A percentile compares a stretch with the other conserved stretches of the same genome.
These are phyloP conservation scores for Diphyllodes magnificus DNA, from an alignment of 2,113 vertebrate species.

Conservation along the genomic window DNA sequence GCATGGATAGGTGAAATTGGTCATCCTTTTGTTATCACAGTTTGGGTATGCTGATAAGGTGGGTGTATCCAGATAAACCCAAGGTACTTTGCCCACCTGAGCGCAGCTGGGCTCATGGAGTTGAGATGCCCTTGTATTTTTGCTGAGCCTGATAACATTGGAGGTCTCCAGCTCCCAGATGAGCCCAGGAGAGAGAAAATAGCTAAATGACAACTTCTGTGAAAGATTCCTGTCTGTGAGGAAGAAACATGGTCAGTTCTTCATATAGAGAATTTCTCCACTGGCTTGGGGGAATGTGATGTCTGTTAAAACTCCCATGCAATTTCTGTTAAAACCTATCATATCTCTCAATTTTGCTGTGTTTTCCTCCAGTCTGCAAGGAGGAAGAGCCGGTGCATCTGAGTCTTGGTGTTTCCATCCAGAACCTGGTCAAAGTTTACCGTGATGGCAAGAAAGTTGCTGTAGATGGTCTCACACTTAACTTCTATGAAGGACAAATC, in stretches of 20 bases:
- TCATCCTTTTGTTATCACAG: not conserved
- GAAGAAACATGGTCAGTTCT: not conserved
- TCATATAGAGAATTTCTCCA: not conserved
- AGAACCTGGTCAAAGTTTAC: slow-evolving; percentile 95
- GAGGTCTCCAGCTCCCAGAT: not conserved
- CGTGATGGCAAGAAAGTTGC: slow-evolving; percentile 91
- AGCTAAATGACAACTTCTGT: not conserved
- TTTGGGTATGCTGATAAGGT: not conserved
- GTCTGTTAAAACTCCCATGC: not conserved
- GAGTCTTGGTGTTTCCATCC: slow-evolving; percentile 88
- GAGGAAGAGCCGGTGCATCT: slow-evolving; percentile 92
- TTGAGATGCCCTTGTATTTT: not conserved
- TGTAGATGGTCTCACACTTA: slow-evolving; percentile 89
- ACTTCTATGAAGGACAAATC: slow-evolving; percentile 97
- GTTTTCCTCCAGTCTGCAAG: slow-evolving; percentile 78
- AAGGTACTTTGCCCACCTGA: not conserved
- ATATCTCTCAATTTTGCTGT: not conserved
- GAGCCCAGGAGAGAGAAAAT: not conserved
- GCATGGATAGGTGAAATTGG: not conserved
- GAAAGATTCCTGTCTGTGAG: not conserved
- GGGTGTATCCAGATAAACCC: not conserved
- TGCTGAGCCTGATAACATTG: not conserved
- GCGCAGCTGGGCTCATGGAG: not conserved
- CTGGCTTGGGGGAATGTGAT: not conserved
- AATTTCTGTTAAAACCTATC: not conserved